These are phyloP conservation scores for Oenanthe oenanthe DNA, from an alignment of 2,113 vertebrate genomes.

Conservation along the genomic window DNA sequence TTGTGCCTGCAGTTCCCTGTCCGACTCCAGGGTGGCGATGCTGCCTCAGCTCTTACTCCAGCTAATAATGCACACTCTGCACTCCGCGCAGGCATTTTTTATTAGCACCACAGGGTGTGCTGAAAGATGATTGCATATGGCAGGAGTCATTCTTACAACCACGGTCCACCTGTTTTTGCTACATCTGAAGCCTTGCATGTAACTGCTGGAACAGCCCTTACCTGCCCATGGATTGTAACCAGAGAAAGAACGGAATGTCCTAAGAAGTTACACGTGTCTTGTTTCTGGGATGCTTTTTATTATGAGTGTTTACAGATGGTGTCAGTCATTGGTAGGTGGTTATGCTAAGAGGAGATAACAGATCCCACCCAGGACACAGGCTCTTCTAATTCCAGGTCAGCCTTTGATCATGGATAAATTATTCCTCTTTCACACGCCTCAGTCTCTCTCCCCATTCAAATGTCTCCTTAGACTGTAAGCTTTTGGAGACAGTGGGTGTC, in stretches of 20 bases:
- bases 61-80: not conserved
- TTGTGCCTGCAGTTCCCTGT: not conserved
- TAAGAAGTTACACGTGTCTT: not conserved
- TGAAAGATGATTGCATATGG: not conserved
- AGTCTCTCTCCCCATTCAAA: not conserved
- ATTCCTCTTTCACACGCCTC: not conserved
- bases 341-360: not conserved
- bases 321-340: not conserved
- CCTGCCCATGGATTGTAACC: not conserved
- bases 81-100: not conserved
- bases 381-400: not conserved
- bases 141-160: not conserved
- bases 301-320: not conserved
- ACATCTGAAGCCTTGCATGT: not conserved
- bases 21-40: not conserved
- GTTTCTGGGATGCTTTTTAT: conserved; percentile 8
- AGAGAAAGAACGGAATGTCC: conserved; percentile 31
- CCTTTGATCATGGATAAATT: not conserved
- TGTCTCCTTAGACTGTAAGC: not conserved
- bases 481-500: not conserved
- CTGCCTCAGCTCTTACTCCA: not conserved
- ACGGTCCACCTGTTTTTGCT: not conserved
- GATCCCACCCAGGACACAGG: not conserved
- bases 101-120: not conserved
- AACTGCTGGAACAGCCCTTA: not conserved